Evolutionary conservation across 1,140 invertebrate genomes (phyloP).

Genomic region (Dreissena polymorpha): DNA sequence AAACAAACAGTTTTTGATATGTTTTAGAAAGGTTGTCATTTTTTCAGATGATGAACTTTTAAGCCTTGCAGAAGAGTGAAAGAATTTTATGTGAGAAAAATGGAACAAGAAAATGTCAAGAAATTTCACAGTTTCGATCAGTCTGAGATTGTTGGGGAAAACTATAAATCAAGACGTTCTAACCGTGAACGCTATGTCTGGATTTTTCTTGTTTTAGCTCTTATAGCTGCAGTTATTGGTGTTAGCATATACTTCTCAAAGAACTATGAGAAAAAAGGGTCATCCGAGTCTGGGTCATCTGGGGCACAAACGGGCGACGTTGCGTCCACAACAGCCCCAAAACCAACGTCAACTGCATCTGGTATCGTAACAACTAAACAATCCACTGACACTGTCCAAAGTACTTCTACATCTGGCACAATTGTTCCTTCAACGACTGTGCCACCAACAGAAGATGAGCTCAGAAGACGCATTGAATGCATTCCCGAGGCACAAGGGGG

Average conservation of each 20-base stretch:
- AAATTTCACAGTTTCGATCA: constrained; percentile 37
- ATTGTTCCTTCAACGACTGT: not conserved
- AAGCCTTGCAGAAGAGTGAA: not conserved
- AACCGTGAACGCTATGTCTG: constrained; percentile 32
- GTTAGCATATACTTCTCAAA: constrained; percentile 59
- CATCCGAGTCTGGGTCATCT: no score
- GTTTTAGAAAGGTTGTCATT: no score
- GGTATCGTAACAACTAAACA: not conserved
- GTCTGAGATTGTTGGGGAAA: not conserved
- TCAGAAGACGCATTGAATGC: constrained; percentile 63
- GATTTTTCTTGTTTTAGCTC: constrained; percentile 50
- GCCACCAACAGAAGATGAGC: constrained; percentile 2
- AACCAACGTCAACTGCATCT: not conserved
- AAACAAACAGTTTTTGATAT: no score
- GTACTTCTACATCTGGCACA: no score
- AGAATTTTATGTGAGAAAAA: not conserved
- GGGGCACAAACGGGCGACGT: constrained; percentile 8
- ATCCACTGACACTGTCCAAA: not conserved
- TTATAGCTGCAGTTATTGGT: constrained; percentile 63
- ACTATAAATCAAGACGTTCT: not conserved
- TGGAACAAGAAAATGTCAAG: not conserved
- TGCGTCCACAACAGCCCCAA: not conserved
- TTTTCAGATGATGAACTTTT: not conserved
- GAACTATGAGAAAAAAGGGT: constrained; percentile 37
- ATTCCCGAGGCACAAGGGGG: constrained; percentile 60